Evolutionary conservation across 2,888 invertebrate genomes (phyloP).

Genomic region (Drosophila macrospina): DNA sequence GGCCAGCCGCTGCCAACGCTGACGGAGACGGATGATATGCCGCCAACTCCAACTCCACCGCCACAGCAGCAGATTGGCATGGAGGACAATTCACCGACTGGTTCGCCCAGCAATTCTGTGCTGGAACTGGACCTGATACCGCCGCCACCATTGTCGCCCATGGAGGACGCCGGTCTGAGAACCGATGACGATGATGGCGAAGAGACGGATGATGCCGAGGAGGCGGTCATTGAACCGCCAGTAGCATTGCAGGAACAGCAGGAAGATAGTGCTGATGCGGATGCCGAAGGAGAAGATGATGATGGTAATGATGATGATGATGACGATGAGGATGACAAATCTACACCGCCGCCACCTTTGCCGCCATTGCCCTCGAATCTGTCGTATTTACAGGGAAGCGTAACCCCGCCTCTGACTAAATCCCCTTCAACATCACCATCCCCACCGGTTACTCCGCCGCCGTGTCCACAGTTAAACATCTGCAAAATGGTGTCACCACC

Average conservation of each 20-base stretch:
- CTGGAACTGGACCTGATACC: constrained; percentile 81
- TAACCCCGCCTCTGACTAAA: constrained; percentile 76
- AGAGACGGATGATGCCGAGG: constrained; percentile 67
- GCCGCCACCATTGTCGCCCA: constrained; percentile 72
- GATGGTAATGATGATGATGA: constrained; percentile 73
- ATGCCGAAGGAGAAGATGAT: constrained; percentile 37
- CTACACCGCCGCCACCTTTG: constrained; percentile 82
- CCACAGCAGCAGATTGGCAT: constrained; percentile 37
- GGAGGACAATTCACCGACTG: constrained; percentile 59
- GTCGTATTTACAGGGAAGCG: constrained; percentile 79
- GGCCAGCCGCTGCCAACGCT: constrained; percentile 78
- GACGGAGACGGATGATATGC: constrained; percentile 82
- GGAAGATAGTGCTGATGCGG: constrained; percentile 44
- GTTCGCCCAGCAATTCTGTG: constrained; percentile 74
- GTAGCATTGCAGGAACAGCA: constrained; percentile 47
- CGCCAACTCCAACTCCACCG: constrained; percentile 80
- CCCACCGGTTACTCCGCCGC: constrained; percentile 83
- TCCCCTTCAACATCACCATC: constrained; percentile 84
- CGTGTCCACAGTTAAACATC: constrained; percentile 74
- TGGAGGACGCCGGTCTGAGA: constrained; percentile 64
- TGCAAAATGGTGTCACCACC: constrained; percentile 79
- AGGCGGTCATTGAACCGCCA: constrained; percentile 51
- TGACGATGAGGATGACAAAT: constrained; percentile 76
- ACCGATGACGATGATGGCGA: constrained; percentile 63
- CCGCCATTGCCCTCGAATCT: constrained; percentile 83